Evolutionary conservation across 1,140 invertebrate genomes (phyloP).

Genomic region (Fopius arisanus): DNA sequence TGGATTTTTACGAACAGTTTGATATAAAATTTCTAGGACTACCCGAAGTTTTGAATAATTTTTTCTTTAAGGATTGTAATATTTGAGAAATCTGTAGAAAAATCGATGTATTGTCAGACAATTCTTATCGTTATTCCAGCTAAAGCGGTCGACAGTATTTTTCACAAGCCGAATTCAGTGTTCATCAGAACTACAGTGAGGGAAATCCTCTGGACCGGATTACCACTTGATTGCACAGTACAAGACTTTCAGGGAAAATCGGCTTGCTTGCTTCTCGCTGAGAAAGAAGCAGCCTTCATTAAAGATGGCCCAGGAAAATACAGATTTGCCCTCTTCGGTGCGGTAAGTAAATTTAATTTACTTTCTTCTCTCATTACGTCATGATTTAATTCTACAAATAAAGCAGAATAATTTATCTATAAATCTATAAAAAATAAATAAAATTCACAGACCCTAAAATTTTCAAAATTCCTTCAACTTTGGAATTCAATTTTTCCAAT

Average conservation of each 20-base stretch:
- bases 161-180: conserved; percentile 67
- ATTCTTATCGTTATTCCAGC: conserved; percentile 41
- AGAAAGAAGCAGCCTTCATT: conserved; percentile 60
- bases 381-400: too few species aligned
- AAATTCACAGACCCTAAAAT: too few species aligned
- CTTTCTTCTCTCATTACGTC: too few species aligned
- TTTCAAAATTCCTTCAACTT: too few species aligned
- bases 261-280: conserved; percentile 71
- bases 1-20: too few species aligned
- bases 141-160: conserved; percentile 66
- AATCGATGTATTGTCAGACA: neutral
- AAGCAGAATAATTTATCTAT: too few species aligned
- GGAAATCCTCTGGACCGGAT: conserved; percentile 73
- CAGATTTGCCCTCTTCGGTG: conserved; percentile 74
- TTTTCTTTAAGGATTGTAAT: too few species aligned
- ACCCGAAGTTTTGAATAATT: too few species aligned
- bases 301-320: conserved; percentile 59
- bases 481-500: too few species aligned
- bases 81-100: too few species aligned
- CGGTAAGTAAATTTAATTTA: conserved; percentile 63
- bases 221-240: conserved; percentile 72
- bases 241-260: conserved; percentile 75
- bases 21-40: too few species aligned
- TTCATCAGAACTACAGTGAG: conserved; percentile 69
- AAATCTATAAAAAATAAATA: too few species aligned